A percentile compares a stretch with the other conserved stretches of the same genome.
These are phyloP conservation scores for Cephalopholis sonnerati DNA, from an alignment of 2,113 vertebrate species.

Conservation along the genomic window DNA sequence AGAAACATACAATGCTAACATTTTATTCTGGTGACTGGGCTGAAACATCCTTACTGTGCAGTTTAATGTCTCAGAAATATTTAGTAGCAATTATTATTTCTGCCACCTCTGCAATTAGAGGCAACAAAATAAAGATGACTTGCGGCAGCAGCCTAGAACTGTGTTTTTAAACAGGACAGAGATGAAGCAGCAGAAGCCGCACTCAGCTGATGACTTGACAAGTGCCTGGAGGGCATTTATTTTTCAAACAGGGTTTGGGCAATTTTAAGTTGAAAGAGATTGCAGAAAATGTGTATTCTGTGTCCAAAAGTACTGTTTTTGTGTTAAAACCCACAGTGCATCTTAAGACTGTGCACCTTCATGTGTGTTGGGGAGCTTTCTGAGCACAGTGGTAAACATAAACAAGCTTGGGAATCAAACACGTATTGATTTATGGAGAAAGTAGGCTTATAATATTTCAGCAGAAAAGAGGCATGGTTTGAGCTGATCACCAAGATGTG, in stretches of 20 bases:
- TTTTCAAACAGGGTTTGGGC: not conserved
- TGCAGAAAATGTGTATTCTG: not conserved
- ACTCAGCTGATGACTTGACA: conserved; percentile 17
- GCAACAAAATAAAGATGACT: not conserved
- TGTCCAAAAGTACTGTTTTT: not conserved
- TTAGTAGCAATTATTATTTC: no score
- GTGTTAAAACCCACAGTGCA: not conserved
- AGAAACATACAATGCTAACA: no score
- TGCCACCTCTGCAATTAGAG: not conserved
- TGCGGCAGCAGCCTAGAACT: not conserved
- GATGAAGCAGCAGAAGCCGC: not conserved
- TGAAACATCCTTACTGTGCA: not conserved
- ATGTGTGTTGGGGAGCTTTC: not conserved
- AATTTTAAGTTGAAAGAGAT: not conserved
- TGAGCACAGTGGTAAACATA: not conserved
- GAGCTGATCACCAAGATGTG: not conserved
- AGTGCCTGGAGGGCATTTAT: conserved; percentile 2
- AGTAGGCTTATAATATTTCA: not conserved
- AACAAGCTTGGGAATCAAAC: no score
- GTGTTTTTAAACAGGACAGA: not conserved
- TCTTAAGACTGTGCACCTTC: not conserved
- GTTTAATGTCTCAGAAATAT: no score
- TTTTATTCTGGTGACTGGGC: no score
- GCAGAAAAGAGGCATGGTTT: not conserved
- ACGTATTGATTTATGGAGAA: not conserved